Base-by-base conservation (phyloP, 2,888 invertebrate species). In the Agriotes lineatus region DNA sequence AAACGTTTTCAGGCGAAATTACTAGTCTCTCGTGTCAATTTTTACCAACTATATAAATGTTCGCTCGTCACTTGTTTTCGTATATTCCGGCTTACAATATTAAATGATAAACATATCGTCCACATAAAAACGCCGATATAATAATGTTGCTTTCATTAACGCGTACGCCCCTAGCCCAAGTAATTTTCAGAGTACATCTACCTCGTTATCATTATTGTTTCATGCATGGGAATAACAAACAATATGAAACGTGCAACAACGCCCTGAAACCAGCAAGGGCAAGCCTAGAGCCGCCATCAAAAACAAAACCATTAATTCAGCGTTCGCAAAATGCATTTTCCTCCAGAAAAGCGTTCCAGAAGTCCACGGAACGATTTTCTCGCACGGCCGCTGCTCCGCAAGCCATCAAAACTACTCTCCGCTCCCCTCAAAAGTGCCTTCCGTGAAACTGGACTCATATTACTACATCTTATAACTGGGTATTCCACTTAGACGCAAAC, bases 391-490 rank as follows among this genome's bases (percentile, higher is more conserved):
- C 3, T 25, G 12, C 22, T 10, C n/a, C 16, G 0, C 4, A 19
- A 54, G n/a, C 2, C 20, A 63, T 70, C 67, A 59, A 70, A 74
- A 67, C 56, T 66, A 72, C n/a, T 33, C 33, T n/a, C 52, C 33
- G n/a, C 33, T 7, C 0, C 18, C 33, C 45, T 70, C 67, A 48
- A 70, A 74, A 67, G 48, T 66, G 71, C 74, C 78, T 82, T 81
- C 82, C 79, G 72, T 74, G 79, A 79, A 80, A 80, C 79, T 78
- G 78, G 79, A 79, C 80, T 80, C 80, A 76, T 78, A 80, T 79
- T 81, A 81, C 81, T 81, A 81, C 76, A 78, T 80, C 81, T 80
- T 81, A 79, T 82, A 81, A 81, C 82, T 81, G 81, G 80, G 81
- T 80, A 79, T 80, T 76, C 79, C 77, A 79, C 78, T 76, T 76